These are phyloP conservation scores for Leuciscus waleckii DNA, from an alignment of 2,797 vertebrate genomes.

Conservation along the genomic window DNA sequence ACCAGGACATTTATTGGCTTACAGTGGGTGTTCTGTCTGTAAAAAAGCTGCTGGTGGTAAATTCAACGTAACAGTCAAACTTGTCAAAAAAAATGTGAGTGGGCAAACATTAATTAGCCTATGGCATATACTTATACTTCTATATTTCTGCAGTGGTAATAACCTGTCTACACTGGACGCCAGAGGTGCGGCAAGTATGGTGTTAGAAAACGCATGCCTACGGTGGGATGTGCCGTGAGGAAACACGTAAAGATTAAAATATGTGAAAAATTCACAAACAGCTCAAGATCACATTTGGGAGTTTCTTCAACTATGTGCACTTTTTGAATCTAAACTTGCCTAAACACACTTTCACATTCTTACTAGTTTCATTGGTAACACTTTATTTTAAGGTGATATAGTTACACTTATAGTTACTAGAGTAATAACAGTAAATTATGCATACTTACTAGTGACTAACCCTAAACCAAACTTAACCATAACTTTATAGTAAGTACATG, in stretches of 20 bases:
- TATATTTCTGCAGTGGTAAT: background rate
- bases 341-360: background rate
- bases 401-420: no score
- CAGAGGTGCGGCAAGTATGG: background rate
- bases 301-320: background rate
- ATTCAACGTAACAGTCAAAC: background rate
- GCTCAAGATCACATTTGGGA: background rate
- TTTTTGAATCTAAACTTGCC: background rate
- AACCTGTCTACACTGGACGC: background rate
- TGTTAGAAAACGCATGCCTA: background rate
- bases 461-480: no score
- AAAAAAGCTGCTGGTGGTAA: background rate
- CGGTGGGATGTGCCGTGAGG: background rate
- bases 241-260: background rate
- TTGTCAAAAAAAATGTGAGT: background rate
- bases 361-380: background rate
- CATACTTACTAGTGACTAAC: no score
- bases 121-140: background rate
- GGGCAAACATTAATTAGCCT: conserved; percentile 10
- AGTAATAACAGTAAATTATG: no score
- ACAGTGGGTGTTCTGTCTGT: background rate
- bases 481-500: no score
- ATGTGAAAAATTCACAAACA: background rate
- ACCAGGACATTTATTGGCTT: background rate
- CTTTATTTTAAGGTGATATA: no score